Evolutionary conservation across 2,113 vertebrate genomes (phyloP).

Genomic region (Miniopterus natalensis): DNA sequence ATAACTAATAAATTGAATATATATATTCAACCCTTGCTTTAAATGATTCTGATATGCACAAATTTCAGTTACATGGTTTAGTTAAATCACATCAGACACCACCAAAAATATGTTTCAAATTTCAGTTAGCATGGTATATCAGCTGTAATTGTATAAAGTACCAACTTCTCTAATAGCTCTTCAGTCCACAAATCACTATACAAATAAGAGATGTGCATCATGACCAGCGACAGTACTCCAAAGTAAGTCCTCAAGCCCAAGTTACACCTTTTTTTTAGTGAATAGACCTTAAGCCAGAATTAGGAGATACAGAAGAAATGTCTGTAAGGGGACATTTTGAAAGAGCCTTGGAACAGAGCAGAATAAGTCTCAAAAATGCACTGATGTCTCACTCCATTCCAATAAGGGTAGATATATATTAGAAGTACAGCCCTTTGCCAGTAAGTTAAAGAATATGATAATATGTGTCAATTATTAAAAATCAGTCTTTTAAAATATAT

Average conservation of each 20-base stretch:
- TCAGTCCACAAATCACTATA: background rate
- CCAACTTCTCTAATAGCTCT: background rate
- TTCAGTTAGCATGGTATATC: background rate
- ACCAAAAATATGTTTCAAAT: background rate
- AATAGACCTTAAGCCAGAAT: background rate
- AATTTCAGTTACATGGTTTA: background rate
- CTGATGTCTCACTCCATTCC: background rate
- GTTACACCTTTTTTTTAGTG: background rate
- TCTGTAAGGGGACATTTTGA: background rate
- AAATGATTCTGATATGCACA: background rate
- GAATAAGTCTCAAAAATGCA: background rate
- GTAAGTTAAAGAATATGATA: background rate
- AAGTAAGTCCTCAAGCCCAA: background rate
- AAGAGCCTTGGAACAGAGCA: background rate
- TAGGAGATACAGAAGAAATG: background rate
- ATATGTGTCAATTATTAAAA: background rate
- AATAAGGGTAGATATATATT: background rate
- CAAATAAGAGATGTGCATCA: background rate
- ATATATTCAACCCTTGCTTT: background rate
- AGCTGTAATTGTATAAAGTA: conserved; percentile 4
- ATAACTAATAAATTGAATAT: background rate
- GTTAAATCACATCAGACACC: background rate
- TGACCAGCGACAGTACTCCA: background rate
- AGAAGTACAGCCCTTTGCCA: background rate
- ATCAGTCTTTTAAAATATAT: background rate